phyloP scores from a whole-genome alignment of 2,888 invertebrate genomes.

The Onchidella celtica region DNA sequence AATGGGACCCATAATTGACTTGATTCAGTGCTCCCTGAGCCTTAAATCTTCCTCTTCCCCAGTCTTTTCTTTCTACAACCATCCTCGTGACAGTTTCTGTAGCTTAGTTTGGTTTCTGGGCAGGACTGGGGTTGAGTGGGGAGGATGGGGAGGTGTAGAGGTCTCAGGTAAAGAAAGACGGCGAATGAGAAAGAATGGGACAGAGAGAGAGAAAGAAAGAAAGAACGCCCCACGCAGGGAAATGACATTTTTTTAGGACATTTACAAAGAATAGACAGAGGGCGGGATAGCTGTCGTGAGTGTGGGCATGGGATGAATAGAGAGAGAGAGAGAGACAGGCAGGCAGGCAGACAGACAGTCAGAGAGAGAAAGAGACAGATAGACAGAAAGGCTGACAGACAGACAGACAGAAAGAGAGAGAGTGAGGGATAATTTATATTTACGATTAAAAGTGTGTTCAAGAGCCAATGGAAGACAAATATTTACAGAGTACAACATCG shows the following conservation, averaged over 20 bases:
- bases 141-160: background rate
- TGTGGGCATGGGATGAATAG: background rate
- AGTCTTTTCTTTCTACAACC: no score
- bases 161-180: background rate
- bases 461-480: no score
- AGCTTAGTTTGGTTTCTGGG: no score
- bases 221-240: background rate
- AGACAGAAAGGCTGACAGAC: background rate
- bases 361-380: background rate
- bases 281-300: background rate
- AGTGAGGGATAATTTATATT: no score
- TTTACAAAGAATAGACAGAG: no score
- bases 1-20: no score
- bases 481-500: no score
- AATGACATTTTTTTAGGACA: background rate
- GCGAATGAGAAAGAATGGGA: background rate
- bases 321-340: background rate
- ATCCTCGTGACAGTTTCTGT: no score
- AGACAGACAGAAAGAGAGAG: conserved; percentile 11
- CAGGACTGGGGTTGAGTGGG: background rate
- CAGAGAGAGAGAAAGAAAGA: conserved; percentile 1
- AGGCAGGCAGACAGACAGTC: background rate
- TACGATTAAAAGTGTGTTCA: no score
- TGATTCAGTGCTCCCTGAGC: no score
- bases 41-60: no score